Evolutionary conservation across 2,797 vertebrate species (phyloP).

Genomic region (Lycodopsis pacificus): DNA sequence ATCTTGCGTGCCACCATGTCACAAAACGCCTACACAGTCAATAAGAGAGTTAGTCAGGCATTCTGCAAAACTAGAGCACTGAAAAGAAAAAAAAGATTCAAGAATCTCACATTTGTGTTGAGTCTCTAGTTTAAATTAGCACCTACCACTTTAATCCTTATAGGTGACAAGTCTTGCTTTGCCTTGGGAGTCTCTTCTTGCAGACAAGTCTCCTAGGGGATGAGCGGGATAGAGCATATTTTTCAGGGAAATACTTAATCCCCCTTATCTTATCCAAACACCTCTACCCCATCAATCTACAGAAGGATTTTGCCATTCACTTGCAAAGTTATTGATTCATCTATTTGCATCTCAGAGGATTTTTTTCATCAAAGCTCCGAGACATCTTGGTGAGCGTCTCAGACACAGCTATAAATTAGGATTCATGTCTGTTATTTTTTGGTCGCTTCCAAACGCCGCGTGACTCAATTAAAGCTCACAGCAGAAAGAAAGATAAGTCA

Average conservation of each 20-base stretch:
- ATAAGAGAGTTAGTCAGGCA: conserved; percentile 42
- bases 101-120: neutral
- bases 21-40: conserved; percentile 45
- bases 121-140: conserved; percentile 29
- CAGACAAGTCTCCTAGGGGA: conserved; percentile 83
- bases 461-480: conserved; percentile 29
- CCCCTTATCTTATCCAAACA: neutral
- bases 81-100: conserved; percentile 4
- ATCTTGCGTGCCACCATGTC: conserved; percentile 13
- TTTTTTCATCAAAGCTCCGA: conserved; percentile 33
- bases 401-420: conserved; percentile 12
- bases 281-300: neutral
- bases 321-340: conserved; percentile 20
- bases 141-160: conserved; percentile 86
- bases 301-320: neutral
- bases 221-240: conserved; percentile 30
- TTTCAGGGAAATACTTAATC: conserved; percentile 17
- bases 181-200: conserved; percentile 80
- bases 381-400: neutral
- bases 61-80: conserved; percentile 28
- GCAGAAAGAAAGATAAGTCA: conserved; percentile 25
- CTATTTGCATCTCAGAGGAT: conserved; percentile 14
- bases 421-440: conserved; percentile 24
- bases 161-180: conserved; percentile 85
- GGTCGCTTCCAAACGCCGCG: conserved; percentile 12